A percentile compares a stretch with the other conserved stretches of the same genome.
phyloP scores from a whole-genome alignment of 2,797 vertebrate genomes.

The Muscicapa comitata region DNA sequence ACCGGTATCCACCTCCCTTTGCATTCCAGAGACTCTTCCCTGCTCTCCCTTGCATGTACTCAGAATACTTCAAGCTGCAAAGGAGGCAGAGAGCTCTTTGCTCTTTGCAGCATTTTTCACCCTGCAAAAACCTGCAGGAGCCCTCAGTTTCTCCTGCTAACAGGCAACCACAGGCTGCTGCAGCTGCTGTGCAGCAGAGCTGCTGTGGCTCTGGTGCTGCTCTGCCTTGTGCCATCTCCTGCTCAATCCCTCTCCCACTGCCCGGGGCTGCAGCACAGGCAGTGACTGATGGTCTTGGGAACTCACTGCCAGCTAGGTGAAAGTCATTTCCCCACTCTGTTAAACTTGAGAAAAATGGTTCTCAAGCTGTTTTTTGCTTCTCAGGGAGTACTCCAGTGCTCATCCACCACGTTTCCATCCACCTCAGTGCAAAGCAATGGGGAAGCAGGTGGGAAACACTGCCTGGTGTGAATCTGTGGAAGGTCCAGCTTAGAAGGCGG shows the following conservation, averaged over 20 bases:
- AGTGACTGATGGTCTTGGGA: background rate
- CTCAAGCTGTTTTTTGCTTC: background rate
- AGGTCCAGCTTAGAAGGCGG: background rate
- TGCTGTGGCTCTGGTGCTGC: rapidly evolving
- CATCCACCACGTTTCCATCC: background rate
- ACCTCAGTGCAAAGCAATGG: background rate
- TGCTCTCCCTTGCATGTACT: background rate
- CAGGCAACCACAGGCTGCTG: rapidly evolving
- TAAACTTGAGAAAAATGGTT: conserved; percentile 24
- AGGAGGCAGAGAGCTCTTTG: background rate
- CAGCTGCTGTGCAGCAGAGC: background rate
- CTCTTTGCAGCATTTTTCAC: background rate
- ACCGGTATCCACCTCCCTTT: background rate
- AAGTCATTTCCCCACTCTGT: conserved; percentile 2
- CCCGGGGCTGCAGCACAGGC: background rate
- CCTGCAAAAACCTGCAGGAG: background rate
- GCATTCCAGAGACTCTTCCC: background rate
- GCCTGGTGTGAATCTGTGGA: background rate
- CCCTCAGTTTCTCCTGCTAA: background rate
- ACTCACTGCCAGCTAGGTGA: background rate
- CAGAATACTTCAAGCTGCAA: background rate
- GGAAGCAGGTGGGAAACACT: background rate
- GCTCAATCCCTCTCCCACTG: background rate
- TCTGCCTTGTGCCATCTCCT: background rate
- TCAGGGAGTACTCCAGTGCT: background rate